Base-by-base conservation (phyloP, 2,113 vertebrate genomes). In the Panurus biarmicus region DNA sequence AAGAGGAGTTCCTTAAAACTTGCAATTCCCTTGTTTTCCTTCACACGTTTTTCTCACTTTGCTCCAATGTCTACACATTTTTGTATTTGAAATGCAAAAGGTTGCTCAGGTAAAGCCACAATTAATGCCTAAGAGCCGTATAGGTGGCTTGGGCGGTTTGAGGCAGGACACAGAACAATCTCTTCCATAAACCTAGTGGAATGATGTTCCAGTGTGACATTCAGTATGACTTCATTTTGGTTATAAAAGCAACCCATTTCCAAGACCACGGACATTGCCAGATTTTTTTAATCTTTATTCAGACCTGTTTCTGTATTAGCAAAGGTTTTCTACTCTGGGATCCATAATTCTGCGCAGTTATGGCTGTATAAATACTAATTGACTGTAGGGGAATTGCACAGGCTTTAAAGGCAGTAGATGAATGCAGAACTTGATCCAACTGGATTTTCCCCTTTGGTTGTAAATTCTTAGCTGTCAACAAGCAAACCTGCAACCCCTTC, bases 191-290 rank as follows among this genome's bases (percentile, higher is more conserved):
- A 87, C 5, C 19, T 0, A 0, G 26, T 15, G 35, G 47, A 87
- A 54, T 56, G 65, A 64, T n/a, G 33, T 66, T 79, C 76, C 81
- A 60, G 23, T 33, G 61, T 66, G 87, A 87, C 85, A 80, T 66
- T 89, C 71, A 73, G 78, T 44, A 45, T 71, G 88, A 92, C 76
- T 85, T 94, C 84, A 87, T 82, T 94, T 94, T 54, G 74, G 85
- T 95, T 83, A 66, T 80, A 71, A 91, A 94, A 96, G 29, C 47
- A 80, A n/a, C 51, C 3, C 9, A 60, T 67, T 80, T 93, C 72
- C 73, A 74, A 89, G 71, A 74, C 85, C 36, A 45, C 1, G 21
- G 64, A 28, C 47, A 51, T 16, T 76, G 87, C 44, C 90, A 77
- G 67, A 26, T 71, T 85, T 85, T 91, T 89, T 87, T 65, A 38